A percentile compares a stretch with the other conserved stretches of the same genome.
Evolutionary conservation across 1,140 invertebrate species (phyloP).

Genomic region (Drosophila pruinosa): DNA sequence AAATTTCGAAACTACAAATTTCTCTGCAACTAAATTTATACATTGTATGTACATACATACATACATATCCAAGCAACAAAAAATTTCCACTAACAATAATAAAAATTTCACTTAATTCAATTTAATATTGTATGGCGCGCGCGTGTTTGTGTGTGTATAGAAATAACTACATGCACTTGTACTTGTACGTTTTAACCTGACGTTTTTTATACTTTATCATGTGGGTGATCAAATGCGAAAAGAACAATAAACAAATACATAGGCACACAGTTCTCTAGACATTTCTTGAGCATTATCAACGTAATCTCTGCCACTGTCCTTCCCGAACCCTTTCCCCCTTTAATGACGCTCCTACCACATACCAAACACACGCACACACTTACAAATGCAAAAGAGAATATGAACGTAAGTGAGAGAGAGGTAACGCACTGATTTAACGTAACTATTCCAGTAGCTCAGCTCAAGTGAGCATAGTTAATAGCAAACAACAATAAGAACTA

Average conservation of each 20-base stretch:
- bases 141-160: not conserved
- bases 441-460: conserved; percentile 60
- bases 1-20: conserved; percentile 35
- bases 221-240: conserved; percentile 65
- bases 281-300: conserved; percentile 46
- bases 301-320: conserved; percentile 25
- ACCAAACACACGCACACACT: conserved; percentile 42
- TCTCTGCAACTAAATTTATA: conserved; percentile 24
- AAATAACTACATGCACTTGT: conserved; percentile 20
- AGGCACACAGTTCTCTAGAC: conserved; percentile 8
- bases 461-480: conserved; percentile 70
- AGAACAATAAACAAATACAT: conserved; percentile 61
- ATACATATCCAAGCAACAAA: too few relatives aligned
- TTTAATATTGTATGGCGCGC: conserved; percentile 33
- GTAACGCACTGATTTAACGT: conserved; percentile 75
- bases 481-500: conserved; percentile 54
- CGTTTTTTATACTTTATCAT: conserved; percentile 65
- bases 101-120: conserved; percentile 62
- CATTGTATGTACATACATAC: too few relatives aligned
- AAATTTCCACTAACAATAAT: conserved; percentile 48
- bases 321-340: not conserved
- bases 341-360: not conserved
- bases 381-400: not conserved
- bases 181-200: conserved; percentile 35
- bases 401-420: not conserved